These are phyloP conservation scores for Myiopsitta monachus DNA, from an alignment of 2,113 vertebrate genomes.

Conservation along the genomic window DNA sequence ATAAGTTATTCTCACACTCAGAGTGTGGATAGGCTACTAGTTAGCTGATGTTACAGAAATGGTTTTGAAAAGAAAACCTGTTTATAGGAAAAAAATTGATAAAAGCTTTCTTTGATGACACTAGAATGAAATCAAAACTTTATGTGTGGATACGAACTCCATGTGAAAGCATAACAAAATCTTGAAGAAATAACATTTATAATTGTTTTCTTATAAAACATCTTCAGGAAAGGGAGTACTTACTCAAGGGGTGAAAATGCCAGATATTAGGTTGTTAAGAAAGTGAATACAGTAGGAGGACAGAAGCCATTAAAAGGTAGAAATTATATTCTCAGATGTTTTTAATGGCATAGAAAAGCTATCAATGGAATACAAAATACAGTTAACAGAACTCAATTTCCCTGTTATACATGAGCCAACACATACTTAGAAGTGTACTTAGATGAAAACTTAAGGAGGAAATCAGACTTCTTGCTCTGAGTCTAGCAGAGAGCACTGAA, in stretches of 20 bases:
- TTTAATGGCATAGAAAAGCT: conserved; percentile 51
- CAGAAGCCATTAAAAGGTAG: conserved; percentile 40
- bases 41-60: not conserved
- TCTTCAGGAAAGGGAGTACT: conserved; percentile 57
- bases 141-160: not conserved
- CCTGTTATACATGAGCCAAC: not conserved
- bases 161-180: conserved; percentile 33
- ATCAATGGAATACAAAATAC: conserved; percentile 4
- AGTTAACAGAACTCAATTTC: conserved; percentile 43
- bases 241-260: conserved; percentile 15
- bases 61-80: not conserved
- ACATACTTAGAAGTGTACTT: not conserved
- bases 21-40: not conserved
- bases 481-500: not conserved
- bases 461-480: not conserved
- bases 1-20: not conserved
- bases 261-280: conserved; percentile 42
- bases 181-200: conserved; percentile 47
- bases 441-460: not conserved
- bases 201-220: conserved; percentile 62
- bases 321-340: conserved; percentile 38
- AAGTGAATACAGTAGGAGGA: conserved; percentile 48
- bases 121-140: not conserved
- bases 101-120: conserved; percentile 31
- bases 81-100: not conserved